Percentiles rank a stretch among this genome's conserved stretches.
Conservation (phyloP, 2,888 invertebrate genomes). For the Drosophila acutilabella region DNA sequence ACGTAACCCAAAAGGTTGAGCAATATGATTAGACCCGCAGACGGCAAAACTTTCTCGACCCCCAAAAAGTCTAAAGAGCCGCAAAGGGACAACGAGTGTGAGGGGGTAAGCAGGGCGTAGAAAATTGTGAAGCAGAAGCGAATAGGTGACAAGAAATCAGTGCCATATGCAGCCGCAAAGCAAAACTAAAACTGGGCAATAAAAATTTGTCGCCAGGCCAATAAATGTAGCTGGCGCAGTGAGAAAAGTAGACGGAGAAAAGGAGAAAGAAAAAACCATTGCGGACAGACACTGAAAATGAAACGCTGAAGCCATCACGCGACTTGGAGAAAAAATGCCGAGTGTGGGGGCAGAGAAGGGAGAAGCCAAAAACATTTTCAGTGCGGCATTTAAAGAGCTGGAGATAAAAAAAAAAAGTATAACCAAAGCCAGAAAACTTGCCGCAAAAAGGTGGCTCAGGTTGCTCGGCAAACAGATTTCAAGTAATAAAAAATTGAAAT, state of each 20-base stretch:
- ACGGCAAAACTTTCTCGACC: slow-evolving; percentile 49
- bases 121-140: not conserved
- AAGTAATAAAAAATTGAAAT: slow-evolving; percentile 73
- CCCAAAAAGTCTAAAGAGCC: not conserved
- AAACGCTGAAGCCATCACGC: slow-evolving; percentile 31
- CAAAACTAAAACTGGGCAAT: slow-evolving; percentile 68
- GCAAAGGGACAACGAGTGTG: slow-evolving; percentile 5
- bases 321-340: slow-evolving; percentile 1
- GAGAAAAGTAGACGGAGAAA: not conserved
- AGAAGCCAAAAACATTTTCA: slow-evolving; percentile 63
- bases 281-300: slow-evolving; percentile 10
- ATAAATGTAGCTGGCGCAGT: slow-evolving; percentile 64
- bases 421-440: slow-evolving; percentile 28
- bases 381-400: slow-evolving; percentile 55
- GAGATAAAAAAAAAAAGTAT: not conserved
- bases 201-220: slow-evolving; percentile 78
- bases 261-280: not conserved
- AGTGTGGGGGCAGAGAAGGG: slow-evolving; percentile 14
- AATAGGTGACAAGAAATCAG: slow-evolving; percentile 52
- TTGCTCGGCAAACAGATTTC: slow-evolving; percentile 56
- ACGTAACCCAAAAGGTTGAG: slow-evolving; percentile 60
- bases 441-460: slow-evolving; percentile 48
- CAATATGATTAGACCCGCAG: slow-evolving; percentile 73
- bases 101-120: not conserved
- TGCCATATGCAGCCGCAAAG: slow-evolving; percentile 66